These are phyloP conservation scores for Orthosia gothica DNA, from an alignment of 2,888 invertebrate species.

Conservation along the genomic window DNA sequence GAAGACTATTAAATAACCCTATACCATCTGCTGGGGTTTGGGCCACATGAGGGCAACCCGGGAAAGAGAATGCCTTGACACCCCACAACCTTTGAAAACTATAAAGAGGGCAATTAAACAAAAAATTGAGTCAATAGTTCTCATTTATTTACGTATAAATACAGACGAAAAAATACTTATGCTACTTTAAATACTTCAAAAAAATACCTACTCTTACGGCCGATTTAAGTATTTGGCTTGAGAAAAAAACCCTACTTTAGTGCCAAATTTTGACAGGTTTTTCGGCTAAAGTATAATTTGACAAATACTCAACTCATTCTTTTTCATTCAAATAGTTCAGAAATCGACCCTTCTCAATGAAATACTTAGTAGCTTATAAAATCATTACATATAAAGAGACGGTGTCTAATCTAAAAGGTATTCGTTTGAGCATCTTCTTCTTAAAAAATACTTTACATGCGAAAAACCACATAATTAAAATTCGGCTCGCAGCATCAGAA, in stretches of 20 bases:
- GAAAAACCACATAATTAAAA: not conserved
- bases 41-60: constrained; percentile 3
- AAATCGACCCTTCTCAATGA: no score
- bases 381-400: no score
- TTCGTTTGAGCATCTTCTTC: not conserved
- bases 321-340: no score
- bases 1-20: constrained; percentile 46
- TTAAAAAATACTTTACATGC: not conserved
- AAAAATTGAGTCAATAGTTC: not conserved
- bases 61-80: no score
- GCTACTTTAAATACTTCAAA: not conserved
- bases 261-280: no score
- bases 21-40: constrained; percentile 43
- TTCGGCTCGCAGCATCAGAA: constrained; percentile 7
- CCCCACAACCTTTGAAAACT: no score
- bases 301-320: no score
- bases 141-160: not conserved
- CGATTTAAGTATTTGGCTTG: no score
- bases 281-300: no score
- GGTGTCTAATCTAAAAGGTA: no score
- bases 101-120: not conserved
- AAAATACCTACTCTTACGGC: not conserved
- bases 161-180: accelerated
- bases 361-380: no score
- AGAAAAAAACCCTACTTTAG: no score